Evolutionary conservation across 1,140 invertebrate species (phyloP).

Genomic region (Helicorthomorpha holstii): DNA sequence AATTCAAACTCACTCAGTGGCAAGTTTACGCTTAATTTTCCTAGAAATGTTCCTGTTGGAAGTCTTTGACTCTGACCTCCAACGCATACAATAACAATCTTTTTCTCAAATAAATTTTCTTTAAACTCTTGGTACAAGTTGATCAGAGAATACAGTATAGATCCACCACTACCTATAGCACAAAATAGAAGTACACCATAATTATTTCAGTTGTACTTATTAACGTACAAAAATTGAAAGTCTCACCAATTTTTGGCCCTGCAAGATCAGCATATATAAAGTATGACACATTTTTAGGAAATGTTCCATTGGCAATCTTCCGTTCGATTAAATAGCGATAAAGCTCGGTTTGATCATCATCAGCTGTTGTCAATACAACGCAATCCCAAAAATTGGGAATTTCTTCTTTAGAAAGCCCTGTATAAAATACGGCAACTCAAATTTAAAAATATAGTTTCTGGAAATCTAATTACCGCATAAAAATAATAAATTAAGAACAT

Average conservation of each 20-base stretch:
- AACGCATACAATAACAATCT: slow-evolving; percentile 29
- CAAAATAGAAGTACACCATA: not conserved
- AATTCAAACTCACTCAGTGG: slow-evolving; percentile 19
- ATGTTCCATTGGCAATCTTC: slow-evolving; percentile 18
- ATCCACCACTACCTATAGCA: slow-evolving; percentile 28
- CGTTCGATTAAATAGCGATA: slow-evolving; percentile 23
- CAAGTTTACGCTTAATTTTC: slow-evolving; percentile 29
- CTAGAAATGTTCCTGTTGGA: slow-evolving; percentile 26
- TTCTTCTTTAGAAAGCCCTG: no score
- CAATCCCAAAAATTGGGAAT: slow-evolving; percentile 31
- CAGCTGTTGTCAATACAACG: slow-evolving; percentile 26
- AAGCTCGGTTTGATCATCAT: slow-evolving; percentile 22
- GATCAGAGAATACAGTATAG: slow-evolving; percentile 23
- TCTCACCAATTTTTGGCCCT: slow-evolving; percentile 24
- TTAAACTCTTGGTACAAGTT: slow-evolving; percentile 19
- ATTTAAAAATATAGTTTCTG: no score
- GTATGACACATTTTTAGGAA: slow-evolving; percentile 19
- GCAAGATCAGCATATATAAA: slow-evolving; percentile 24
- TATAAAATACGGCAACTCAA: no score
- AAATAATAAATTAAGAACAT: no score
- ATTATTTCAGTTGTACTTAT: not conserved
- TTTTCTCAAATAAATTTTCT: slow-evolving; percentile 17
- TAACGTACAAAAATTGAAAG: not conserved
- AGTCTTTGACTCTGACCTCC: slow-evolving; percentile 32
- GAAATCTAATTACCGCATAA: no score